phyloP scores from a whole-genome alignment of 2,888 invertebrate genomes.

The Boloria selene region DNA sequence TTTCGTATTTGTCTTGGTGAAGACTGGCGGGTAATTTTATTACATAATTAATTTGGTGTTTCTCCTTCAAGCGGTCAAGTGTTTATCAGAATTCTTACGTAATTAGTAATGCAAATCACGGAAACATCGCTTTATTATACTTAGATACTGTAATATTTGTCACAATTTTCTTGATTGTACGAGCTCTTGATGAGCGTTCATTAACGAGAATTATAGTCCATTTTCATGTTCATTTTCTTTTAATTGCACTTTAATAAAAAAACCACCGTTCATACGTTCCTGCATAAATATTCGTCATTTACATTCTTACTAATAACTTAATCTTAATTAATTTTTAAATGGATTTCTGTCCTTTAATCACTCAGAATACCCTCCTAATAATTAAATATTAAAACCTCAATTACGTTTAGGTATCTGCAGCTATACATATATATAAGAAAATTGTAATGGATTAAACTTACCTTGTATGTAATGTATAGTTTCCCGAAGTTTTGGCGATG shows the following conservation, averaged over 20 bases:
- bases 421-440: no score
- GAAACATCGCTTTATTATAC: conserved; percentile 60
- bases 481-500: no score
- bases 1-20: conserved; percentile 4
- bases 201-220: conserved; percentile 23
- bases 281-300: no score
- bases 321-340: no score
- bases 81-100: conserved; percentile 24
- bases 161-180: conserved; percentile 55
- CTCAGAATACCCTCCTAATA: no score
- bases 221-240: conserved; percentile 24
- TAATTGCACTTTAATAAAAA: neutral
- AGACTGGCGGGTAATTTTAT: conserved; percentile 7
- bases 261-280: neutral
- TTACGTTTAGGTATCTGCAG: no score
- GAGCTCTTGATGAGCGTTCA: conserved; percentile 52
- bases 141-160: conserved; percentile 57
- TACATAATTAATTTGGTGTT: conserved; percentile 8
- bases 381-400: no score
- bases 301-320: no score
- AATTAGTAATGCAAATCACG: conserved; percentile 50
- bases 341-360: no score
- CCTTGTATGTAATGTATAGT: no score
- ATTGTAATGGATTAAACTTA: no score
- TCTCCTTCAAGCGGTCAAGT: conserved; percentile 7